These are phyloP conservation scores for Actenoides lindsayi DNA, from an alignment of 2,113 vertebrate species.

Conservation along the genomic window DNA sequence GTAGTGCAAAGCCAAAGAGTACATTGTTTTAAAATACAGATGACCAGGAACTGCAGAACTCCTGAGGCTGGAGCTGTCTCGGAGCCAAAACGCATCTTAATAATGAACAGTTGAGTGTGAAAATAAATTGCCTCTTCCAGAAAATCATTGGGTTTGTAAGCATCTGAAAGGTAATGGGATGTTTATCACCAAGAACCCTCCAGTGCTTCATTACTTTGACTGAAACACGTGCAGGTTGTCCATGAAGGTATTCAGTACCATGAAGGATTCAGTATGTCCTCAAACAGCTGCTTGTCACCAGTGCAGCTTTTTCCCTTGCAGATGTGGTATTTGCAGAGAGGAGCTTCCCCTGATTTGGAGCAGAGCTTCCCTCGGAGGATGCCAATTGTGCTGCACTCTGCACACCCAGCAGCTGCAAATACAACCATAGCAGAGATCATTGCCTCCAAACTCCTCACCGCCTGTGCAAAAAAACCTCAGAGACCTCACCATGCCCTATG, in stretches of 20 bases:
- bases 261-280: neutral
- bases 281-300: neutral
- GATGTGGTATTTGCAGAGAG: neutral
- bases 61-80: neutral
- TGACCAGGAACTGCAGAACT: neutral
- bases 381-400: accelerated
- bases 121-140: neutral
- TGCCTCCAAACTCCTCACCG: accelerated
- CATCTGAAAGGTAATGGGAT: neutral
- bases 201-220: neutral
- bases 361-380: neutral
- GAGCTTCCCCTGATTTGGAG: neutral
- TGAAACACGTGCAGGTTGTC: neutral
- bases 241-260: too few species aligned
- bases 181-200: neutral
- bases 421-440: neutral
- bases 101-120: neutral
- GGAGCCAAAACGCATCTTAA: neutral
- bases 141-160: neutral
- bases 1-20: neutral
- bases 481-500: neutral
- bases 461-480: neutral
- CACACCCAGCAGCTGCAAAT: accelerated
- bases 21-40: neutral
- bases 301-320: neutral